Evolutionary conservation across 37 sponge, comb jelly and placozoan genomes (phyloP).

Genomic region (Beroe ovata): DNA sequence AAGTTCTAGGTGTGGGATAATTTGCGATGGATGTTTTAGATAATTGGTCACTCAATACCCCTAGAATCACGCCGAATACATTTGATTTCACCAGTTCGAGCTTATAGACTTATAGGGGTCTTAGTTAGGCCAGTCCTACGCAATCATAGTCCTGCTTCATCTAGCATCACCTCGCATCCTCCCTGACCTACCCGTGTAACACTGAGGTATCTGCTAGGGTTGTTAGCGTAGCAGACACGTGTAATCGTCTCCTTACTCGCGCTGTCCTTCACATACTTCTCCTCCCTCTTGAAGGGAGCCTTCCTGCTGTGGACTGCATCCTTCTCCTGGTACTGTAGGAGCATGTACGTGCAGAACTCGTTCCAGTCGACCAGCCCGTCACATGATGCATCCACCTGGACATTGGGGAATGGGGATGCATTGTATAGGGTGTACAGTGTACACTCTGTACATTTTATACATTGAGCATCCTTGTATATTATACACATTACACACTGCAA

Average conservation of each 20-base stretch:
- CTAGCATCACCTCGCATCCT: no score
- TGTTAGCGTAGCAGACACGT: conserved; percentile 46
- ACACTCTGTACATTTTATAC: no score
- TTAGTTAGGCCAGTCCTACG: no score
- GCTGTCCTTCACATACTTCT: conserved; percentile 51
- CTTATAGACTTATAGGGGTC: no score
- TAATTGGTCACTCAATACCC: no score
- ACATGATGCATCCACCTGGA: conserved; percentile 78
- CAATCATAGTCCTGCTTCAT: no score
- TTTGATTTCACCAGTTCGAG: no score
- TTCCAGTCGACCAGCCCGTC: conserved; percentile 80
- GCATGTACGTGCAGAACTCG: conserved; percentile 85
- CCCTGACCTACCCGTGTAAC: conserved; percentile 53
- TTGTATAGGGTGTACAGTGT: no score
- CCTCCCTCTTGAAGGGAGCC: conserved; percentile 52
- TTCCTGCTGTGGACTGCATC: conserved; percentile 71
- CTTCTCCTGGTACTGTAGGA: conserved; percentile 82
- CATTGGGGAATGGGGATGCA: conserved; percentile 32
- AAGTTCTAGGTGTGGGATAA: neutral
- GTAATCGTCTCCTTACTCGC: conserved; percentile 61
- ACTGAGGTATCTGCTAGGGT: conserved; percentile 65
- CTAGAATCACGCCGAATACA: no score
- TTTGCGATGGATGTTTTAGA: neutral
- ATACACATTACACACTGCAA: no score
- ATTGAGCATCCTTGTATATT: no score